Evolutionary conservation across 2,113 vertebrate species (phyloP).

Genomic region (Choloepus hoffmanni): DNA sequence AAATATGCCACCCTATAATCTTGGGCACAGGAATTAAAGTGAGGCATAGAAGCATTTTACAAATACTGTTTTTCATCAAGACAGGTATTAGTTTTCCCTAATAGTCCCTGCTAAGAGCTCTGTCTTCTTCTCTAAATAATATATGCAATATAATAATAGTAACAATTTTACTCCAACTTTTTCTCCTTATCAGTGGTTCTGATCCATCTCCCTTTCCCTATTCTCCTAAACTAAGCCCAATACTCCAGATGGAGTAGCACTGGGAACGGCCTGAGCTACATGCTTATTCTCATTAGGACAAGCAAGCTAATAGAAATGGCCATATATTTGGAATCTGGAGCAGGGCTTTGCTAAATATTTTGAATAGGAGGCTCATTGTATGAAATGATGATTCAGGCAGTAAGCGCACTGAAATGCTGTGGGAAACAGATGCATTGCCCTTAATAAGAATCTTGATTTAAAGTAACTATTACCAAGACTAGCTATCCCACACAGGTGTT

Average conservation of each 20-base stretch:
- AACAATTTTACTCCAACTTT: neutral
- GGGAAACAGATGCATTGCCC: neutral
- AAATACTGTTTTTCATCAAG: neutral
- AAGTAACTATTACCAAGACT: neutral
- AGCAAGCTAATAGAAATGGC: neutral
- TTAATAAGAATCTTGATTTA: conserved; percentile 5
- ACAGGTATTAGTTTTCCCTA: neutral
- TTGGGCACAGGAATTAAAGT: neutral
- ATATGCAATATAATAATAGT: neutral
- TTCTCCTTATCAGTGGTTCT: neutral
- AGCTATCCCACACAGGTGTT: neutral
- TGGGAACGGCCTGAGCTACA: neutral
- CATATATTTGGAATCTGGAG: conserved; percentile 29
- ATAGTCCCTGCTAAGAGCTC: neutral
- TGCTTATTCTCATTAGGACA: neutral
- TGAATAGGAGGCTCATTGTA: neutral
- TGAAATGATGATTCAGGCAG: neutral
- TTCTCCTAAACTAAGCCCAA: neutral
- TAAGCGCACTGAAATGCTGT: neutral
- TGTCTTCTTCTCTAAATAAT: neutral
- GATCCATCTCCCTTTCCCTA: neutral
- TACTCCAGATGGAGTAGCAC: rapidly evolving
- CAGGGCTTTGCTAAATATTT: conserved; percentile 42
- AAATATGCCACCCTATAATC: neutral
- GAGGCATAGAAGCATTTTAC: neutral